A percentile compares a stretch with the other conserved stretches of the same genome.
phyloP scores from a whole-genome alignment of 2,113 vertebrate genomes.

The Neolamprologus modestus region DNA sequence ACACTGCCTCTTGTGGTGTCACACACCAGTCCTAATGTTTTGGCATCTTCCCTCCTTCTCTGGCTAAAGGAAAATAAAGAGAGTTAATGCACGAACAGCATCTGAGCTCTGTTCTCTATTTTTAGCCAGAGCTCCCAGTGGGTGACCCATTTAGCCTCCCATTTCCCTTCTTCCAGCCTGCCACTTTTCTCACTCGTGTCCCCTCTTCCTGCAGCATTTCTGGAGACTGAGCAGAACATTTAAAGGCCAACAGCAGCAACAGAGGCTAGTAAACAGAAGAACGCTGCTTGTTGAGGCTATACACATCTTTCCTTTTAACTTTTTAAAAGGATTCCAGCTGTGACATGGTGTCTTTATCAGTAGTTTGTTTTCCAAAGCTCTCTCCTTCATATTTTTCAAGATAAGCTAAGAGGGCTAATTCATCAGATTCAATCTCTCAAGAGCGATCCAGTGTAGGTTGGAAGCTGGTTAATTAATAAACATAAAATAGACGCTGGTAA shows the following conservation, averaged over 20 bases:
- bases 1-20: background rate
- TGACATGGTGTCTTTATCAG: background rate
- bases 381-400: background rate
- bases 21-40: background rate
- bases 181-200: background rate
- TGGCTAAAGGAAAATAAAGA: background rate
- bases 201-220: background rate
- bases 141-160: slow-evolving; percentile 7
- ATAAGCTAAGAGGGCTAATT: background rate
- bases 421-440: background rate
- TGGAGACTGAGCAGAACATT: background rate
- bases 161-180: background rate
- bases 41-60: background rate
- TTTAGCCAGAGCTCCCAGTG: slow-evolving; percentile 26
- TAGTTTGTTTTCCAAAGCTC: background rate
- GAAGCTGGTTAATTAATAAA: background rate
- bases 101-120: slow-evolving; percentile 31
- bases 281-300: background rate
- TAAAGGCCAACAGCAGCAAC: background rate
- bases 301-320: background rate
- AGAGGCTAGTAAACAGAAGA: background rate
- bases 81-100: background rate
- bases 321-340: background rate
- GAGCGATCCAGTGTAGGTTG: background rate
- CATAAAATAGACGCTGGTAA: background rate